Evolutionary conservation across 2,888 invertebrate species (phyloP), one percentile per base, ranked within the genome.

Genomic region (Lasioglossum vierecki): DNA sequence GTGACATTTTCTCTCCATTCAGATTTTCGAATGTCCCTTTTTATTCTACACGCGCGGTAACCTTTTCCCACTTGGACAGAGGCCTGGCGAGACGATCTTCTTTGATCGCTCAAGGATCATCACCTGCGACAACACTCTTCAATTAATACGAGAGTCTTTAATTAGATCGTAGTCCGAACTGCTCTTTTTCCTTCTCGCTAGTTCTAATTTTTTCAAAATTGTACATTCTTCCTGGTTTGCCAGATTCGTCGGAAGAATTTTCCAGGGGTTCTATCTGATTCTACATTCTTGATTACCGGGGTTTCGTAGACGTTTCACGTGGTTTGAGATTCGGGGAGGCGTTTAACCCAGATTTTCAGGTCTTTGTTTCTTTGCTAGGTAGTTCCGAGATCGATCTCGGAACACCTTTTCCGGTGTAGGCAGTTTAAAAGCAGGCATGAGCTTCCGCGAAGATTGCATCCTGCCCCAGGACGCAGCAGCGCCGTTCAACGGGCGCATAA

Each of bases 1-100:
- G 84, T 89, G 78, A 89, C 84, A 85, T 89, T 91, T 89, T 53
- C 53, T 88, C 26, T 88, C 81, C 91, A 88, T 90, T 90, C 87
- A 83, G 76, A 85, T 89, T 84, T 90, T 76, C 68, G 49, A 30
- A 49, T 77, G 30, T 9, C 74, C 5, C 41, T 11, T 22, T 60
- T 76, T 60, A 35, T 26, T 41, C 18, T 41, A 60, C n/a, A 30
- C 73, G 11, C 70, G 26, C 22, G 70, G 13, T 44, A 63, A 73
- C 63, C 22, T 4, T 41, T 57, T 15, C 1, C 26, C 49, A 15
- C 1, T 15, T 13, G 39, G 22, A 8, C 22, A 68, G 9, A 11
- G 63, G 2, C 63, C 63, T 30, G 30, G 30, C 30, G 15, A 30
- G 30, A 63, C 60, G 26, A 6, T 6, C 63, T 6, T 30, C 15